Percentiles rank a stretch among this genome's conserved stretches.
phyloP scores from a whole-genome alignment of 2,888 invertebrate genomes.

The Lysandra bellargus region DNA sequence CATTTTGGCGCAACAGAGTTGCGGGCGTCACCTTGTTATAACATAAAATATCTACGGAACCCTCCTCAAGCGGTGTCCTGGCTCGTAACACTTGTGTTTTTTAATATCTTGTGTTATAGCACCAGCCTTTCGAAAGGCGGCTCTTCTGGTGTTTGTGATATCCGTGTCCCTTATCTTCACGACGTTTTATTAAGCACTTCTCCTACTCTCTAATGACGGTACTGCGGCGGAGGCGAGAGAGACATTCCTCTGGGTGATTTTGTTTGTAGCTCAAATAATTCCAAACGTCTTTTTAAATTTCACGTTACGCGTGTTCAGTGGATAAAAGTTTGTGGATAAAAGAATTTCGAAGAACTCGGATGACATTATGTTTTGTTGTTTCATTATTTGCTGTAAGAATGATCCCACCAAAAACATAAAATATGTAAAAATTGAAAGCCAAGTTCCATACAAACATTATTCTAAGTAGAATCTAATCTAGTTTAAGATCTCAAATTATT shows the following conservation, averaged over 20 bases:
- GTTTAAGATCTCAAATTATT: too few relatives aligned
- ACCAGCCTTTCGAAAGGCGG: neutral
- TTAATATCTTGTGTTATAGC: too few relatives aligned
- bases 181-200: conserved; percentile 38
- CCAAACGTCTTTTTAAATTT: conserved; percentile 10
- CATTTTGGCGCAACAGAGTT: too few relatives aligned
- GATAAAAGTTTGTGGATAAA: conserved; percentile 12
- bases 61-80: too few relatives aligned
- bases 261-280: conserved; percentile 26
- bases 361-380: neutral
- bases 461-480: too few relatives aligned
- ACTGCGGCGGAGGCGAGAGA: conserved; percentile 33
- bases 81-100: too few relatives aligned
- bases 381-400: neutral
- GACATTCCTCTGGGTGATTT: conserved; percentile 19
- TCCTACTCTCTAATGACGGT: conserved; percentile 35
- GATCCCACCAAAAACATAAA: too few relatives aligned
- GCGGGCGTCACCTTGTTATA: too few relatives aligned
- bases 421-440: too few relatives aligned
- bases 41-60: too few relatives aligned
- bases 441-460: too few relatives aligned
- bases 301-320: conserved; percentile 3
- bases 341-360: neutral
- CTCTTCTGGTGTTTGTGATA: neutral
- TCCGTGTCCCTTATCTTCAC: conserved; percentile 35